A percentile compares a stretch with the other conserved stretches of the same genome.
These are phyloP conservation scores for Malthinus seriepunctatus DNA, from an alignment of 2,888 invertebrate species.

Conservation along the genomic window DNA sequence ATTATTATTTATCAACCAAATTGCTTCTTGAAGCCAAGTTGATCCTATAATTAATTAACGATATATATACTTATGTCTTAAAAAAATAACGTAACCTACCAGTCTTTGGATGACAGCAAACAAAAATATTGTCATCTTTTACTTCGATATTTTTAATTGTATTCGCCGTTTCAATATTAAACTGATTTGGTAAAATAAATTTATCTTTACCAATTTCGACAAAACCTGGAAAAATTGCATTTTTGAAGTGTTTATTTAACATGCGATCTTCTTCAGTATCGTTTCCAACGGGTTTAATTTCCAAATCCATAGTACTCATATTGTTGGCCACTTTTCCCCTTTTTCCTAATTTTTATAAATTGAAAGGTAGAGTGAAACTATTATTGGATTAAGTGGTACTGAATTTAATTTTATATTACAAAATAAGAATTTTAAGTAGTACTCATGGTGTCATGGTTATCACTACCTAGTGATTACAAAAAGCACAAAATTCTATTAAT, in stretches of 20 bases:
- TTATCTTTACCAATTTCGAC: background rate
- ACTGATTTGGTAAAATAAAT: background rate
- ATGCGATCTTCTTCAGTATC: background rate
- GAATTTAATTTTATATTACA: too few relatives aligned
- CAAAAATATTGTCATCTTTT: conserved; percentile 58
- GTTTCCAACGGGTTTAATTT: background rate
- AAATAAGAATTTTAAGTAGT: too few relatives aligned
- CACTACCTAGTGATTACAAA: too few relatives aligned
- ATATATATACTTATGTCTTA: too few relatives aligned
- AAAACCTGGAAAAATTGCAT: background rate
- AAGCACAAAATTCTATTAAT: too few relatives aligned
- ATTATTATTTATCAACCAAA: conserved; percentile 69
- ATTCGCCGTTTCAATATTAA: conserved; percentile 36
- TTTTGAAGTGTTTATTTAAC: background rate
- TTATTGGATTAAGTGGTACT: too few relatives aligned
- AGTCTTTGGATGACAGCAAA: conserved; percentile 61
- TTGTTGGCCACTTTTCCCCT: too few relatives aligned
- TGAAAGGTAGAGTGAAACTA: too few relatives aligned
- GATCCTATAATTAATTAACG: conserved; percentile 58
- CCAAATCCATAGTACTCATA: background rate
- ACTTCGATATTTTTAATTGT: conserved; percentile 55
- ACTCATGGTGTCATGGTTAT: too few relatives aligned
- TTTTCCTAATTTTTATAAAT: too few relatives aligned
- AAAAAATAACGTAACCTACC: conserved; percentile 51
- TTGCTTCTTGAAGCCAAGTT: conserved; percentile 78